Evolutionary conservation across 2,113 vertebrate species (phyloP), one percentile per base, ranked within the genome.

Genomic region (Chionodraco myersi): DNA sequence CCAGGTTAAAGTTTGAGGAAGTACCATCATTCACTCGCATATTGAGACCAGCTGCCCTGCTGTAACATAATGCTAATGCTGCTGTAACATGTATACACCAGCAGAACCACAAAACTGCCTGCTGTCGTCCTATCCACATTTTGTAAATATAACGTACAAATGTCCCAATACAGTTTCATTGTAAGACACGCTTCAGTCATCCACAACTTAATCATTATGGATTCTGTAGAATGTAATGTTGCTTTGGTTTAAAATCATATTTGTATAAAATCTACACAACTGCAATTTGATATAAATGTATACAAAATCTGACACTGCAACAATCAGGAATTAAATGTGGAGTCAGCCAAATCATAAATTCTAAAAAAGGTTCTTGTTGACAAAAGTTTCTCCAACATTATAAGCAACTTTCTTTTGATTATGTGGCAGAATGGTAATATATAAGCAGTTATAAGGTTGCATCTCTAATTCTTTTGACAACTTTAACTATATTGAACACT

Each of bases 41-140:
- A 78, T 84, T 69, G 74, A 79, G 15, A 60, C 54, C 83, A 85
- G 70, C 66, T 83, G 85, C 72, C 41, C 60, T 26, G 49, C 10
- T 10, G 1, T 41, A 41, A 41, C 36, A 41, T 41, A 7, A 41
- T 41, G 3, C 51, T 14, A 4, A 41, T 41, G 16, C 59, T 16
- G 11, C 7, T 57, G 41, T 51, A 60, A 75, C 54, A 70, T 75
- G 36, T 71, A 21, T n/a, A 23, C 44, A 44, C 12, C 49, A 45
- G 36, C 7, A 41, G 36, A 41, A 41, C 36, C 47, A n/a, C 34
- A 64, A 34, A 52, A 1, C 18, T 30, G 47, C 52, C 23, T 61
- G 9, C 15, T 26, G 51, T 49, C 52, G 1, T 65, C 41, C 23
- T 10, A 10, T 51, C 5, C 12, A 48, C 4, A n/a, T 45, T 48